These are phyloP conservation scores for Genyomyrus donnyi DNA, from an alignment of 2,113 vertebrate genomes.

Conservation along the genomic window DNA sequence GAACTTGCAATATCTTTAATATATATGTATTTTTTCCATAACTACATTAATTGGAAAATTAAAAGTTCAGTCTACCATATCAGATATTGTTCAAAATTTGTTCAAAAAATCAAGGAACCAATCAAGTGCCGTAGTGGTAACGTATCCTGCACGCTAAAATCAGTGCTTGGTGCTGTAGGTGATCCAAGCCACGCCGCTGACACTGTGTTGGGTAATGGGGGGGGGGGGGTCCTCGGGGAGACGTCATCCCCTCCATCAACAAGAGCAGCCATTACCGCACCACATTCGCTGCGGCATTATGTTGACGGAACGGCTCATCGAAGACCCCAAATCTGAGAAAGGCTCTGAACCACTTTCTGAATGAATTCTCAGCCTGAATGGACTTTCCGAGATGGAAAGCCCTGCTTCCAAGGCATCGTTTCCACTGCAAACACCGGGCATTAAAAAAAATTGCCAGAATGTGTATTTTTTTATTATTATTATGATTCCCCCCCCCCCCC, in stretches of 20 bases:
- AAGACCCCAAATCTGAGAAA: slow-evolving; percentile 42
- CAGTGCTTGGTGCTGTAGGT: background rate
- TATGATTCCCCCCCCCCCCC: background rate
- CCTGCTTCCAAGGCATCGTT: slow-evolving; percentile 44
- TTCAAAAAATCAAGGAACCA: background rate
- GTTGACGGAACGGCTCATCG: slow-evolving; percentile 56
- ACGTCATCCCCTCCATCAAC: slow-evolving; percentile 45
- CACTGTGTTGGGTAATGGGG: slow-evolving; percentile 22
- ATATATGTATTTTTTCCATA: background rate
- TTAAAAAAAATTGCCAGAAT: slow-evolving; percentile 1
- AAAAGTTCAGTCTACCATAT: background rate
- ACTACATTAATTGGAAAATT: background rate
- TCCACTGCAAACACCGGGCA: slow-evolving; percentile 25
- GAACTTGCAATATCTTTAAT: background rate
- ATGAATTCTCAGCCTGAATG: slow-evolving; percentile 43
- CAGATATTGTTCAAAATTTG: background rate
- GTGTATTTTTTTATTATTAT: slow-evolving; percentile 19
- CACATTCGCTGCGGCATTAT: slow-evolving; percentile 60
- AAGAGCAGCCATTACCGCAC: slow-evolving; percentile 53
- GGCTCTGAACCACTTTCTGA: slow-evolving; percentile 43
- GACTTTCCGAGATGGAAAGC: slow-evolving; percentile 24
- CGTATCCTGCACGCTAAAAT: background rate
- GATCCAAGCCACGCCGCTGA: background rate
- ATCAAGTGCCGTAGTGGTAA: background rate
- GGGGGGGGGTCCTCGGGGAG: background rate